Percentiles rank a stretch among this genome's conserved stretches.
Conservation (phyloP, 2,797 vertebrate genomes). For the Euphonia xanthogaster region DNA sequence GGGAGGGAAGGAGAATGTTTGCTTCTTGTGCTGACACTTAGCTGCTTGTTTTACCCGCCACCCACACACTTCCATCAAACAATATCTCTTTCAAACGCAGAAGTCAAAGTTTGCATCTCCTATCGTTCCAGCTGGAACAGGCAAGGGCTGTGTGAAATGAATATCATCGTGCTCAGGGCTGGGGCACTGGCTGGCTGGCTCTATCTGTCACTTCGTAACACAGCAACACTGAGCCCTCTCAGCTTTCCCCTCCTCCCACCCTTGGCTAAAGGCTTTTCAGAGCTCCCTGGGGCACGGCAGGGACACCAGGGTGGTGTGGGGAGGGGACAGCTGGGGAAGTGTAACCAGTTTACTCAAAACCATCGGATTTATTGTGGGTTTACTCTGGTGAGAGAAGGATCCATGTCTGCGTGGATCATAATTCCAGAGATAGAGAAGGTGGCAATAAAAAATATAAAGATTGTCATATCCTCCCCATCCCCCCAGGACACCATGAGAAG, state of each 20-base stretch:
- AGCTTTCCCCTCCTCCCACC: neutral
- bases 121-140: constrained; percentile 69
- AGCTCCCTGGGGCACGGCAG: fast-evolving
- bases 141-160: constrained; percentile 38
- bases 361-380: neutral
- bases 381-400: neutral
- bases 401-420: fast-evolving
- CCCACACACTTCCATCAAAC: constrained; percentile 76
- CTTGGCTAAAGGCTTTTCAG: fast-evolving
- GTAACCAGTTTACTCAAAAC: neutral
- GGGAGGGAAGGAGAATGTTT: constrained; percentile 66
- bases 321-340: neutral
- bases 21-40: constrained; percentile 71
- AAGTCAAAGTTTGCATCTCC: constrained; percentile 76
- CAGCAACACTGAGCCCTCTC: constrained; percentile 14
- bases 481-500: neutral
- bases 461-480: fast-evolving
- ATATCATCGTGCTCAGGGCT: constrained; percentile 20
- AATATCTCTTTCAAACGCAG: constrained; percentile 75
- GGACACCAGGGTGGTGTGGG: neutral
- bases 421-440: neutral
- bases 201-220: constrained; percentile 14
- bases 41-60: constrained; percentile 73
- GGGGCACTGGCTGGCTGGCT: constrained; percentile 1
- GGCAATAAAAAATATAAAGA: neutral